Evolutionary conservation across 1,140 invertebrate genomes (phyloP), one percentile per base, ranked within the genome.

Genomic region (Potamilus streckersoni): DNA sequence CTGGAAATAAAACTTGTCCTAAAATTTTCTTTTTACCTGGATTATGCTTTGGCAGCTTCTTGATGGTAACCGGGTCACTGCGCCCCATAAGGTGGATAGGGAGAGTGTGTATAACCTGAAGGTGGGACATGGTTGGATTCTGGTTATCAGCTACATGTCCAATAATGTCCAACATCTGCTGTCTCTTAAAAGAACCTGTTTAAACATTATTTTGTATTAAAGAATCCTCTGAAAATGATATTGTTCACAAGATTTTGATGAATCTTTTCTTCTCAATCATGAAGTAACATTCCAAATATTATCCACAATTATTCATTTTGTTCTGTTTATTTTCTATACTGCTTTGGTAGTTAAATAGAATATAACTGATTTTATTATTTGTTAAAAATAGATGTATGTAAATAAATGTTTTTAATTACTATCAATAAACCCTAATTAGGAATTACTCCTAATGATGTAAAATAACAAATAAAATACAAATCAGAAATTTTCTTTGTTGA

Each of bases 161-260:
- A 49, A 89, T 79, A 3, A 89, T 81, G 78, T 89, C 87, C 60
- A 89, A 59, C 38, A 85, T 61, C 78, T 87, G 85, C 19, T 80
- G 80, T 12, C 83, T 82, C 72, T 88, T 87, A 76, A 90, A 90
- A 14, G 80, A 78, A 55, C 88, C 89, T 89, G 76, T 17, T 69
- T 15, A n/a, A 62, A 19, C 11, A 19, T 62, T 62, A 62, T 62
- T 62, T n/a, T 23, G 20, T 62, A 62, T 62, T 19, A 62, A 23
- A n/a, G 20, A n/a, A 12, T 62, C 6, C 20, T 23, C 19, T 62
- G 8, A 62, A 62, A 62, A 62, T 31, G 27, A 31, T 19, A 62
- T 62, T 62, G 14, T 1, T 62, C 20, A 67, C 17, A 67, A 67
- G 19, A 67, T 67, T n/a, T 23, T n/a, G 12, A 27, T 23, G 8